phyloP scores from a whole-genome alignment of 2,888 invertebrate genomes.

The Diarsia dahlii region DNA sequence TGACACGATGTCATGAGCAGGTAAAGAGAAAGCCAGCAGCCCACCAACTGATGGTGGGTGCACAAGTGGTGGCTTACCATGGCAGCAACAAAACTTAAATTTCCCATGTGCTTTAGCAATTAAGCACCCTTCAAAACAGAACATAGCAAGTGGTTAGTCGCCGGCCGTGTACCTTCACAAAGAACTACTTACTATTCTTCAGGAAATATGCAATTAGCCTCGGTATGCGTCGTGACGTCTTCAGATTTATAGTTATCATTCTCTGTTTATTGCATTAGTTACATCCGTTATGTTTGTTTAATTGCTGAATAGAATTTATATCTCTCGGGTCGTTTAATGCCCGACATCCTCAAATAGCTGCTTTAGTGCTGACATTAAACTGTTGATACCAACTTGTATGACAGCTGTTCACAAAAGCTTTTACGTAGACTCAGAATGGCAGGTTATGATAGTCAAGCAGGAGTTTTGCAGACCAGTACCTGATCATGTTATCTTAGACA shows the following conservation, averaged over 20 bases:
- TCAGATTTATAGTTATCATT: conserved; percentile 42
- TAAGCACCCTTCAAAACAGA: not conserved
- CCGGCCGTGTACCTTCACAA: not conserved
- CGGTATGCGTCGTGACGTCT: conserved; percentile 12
- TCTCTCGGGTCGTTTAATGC: conserved; percentile 36
- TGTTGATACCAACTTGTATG: conserved; percentile 14
- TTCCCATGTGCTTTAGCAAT: not conserved
- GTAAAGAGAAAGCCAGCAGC: not conserved
- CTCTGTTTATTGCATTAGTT: conserved; percentile 50
- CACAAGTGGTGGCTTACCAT: not conserved
- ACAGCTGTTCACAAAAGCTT: conserved; percentile 20
- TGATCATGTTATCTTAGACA: not conserved
- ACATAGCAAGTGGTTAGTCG: not conserved
- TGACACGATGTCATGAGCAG: not conserved
- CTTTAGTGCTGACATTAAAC: conserved; percentile 47
- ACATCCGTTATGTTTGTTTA: conserved; percentile 59
- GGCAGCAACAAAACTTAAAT: not conserved
- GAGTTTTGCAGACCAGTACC: not conserved
- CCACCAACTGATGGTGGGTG: not conserved
- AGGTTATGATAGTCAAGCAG: not conserved
- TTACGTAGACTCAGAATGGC: not conserved
- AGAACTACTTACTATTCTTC: not conserved
- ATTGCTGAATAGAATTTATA: conserved; percentile 54
- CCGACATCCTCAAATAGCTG: conserved; percentile 40
- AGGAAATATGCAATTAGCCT: conserved; percentile 22